A percentile compares a stretch with the other conserved stretches of the same genome.
These are phyloP conservation scores for Hycleus phaleratus DNA, from an alignment of 1,140 invertebrate genomes.

Conservation along the genomic window DNA sequence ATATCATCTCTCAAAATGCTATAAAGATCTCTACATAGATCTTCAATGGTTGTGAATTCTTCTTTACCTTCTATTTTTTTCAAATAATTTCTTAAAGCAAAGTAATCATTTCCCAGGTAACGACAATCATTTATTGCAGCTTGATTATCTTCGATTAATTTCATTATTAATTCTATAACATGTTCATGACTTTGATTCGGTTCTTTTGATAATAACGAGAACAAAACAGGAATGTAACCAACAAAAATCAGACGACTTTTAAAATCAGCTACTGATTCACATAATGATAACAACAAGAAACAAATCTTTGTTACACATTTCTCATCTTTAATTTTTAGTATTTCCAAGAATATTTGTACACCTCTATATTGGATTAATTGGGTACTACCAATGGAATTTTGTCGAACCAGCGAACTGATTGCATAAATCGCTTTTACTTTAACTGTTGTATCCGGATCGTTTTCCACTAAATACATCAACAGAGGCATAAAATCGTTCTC, in stretches of 20 bases:
- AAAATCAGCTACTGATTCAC: conserved; percentile 45
- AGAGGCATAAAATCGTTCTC: conserved; percentile 55
- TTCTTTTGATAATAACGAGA: conserved; percentile 25
- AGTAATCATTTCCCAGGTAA: conserved; percentile 26
- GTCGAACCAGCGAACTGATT: conserved; percentile 61
- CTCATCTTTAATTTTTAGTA: conserved; percentile 51
- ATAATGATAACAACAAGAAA: conserved; percentile 58
- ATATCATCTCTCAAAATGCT: not conserved
- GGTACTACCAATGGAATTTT: conserved; percentile 48
- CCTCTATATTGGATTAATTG: conserved; percentile 56
- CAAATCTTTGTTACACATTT: conserved; percentile 61
- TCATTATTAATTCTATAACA: conserved; percentile 27
- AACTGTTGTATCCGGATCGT: conserved; percentile 50
- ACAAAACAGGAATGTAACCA: conserved; percentile 28
- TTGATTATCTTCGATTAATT: conserved; percentile 29
- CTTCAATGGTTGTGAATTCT: conserved; percentile 19
- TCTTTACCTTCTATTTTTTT: conserved; percentile 21
- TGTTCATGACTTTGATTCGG: conserved; percentile 33
- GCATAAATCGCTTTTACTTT: conserved; percentile 65
- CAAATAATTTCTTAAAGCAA: conserved; percentile 26
- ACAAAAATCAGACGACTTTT: conserved; percentile 43
- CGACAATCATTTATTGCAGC: conserved; percentile 24
- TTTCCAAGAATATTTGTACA: conserved; percentile 51
- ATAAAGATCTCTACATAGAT: conserved; percentile 8
- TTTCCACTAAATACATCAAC: conserved; percentile 56